Percentiles rank a stretch among this genome's conserved stretches.
phyloP scores from a whole-genome alignment of 2,113 vertebrate genomes.

The Chionodraco myersi region DNA sequence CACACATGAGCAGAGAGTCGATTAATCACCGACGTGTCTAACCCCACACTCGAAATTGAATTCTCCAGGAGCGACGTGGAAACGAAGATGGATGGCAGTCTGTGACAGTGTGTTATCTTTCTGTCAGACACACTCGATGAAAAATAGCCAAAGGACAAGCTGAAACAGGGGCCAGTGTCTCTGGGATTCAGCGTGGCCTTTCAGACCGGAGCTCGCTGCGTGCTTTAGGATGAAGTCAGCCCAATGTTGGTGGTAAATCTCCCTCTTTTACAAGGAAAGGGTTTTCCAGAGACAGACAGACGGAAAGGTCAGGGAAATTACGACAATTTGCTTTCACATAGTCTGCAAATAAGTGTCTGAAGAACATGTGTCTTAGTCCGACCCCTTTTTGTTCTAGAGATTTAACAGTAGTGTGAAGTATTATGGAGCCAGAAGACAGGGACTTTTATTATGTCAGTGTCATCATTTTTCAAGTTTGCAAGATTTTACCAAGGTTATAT shows the following conservation, averaged over 20 bases:
- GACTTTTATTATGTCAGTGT: too few species aligned
- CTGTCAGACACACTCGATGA: slow-evolving; percentile 71
- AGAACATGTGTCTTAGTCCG: slow-evolving; percentile 13
- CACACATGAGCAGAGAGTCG: slow-evolving; percentile 52
- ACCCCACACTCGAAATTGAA: slow-evolving; percentile 72
- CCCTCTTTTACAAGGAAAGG: slow-evolving; percentile 44
- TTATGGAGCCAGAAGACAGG: neutral
- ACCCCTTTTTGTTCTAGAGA: slow-evolving; percentile 14
- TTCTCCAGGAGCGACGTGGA: slow-evolving; percentile 72
- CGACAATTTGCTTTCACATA: slow-evolving; percentile 28
- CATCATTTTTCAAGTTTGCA: slow-evolving; percentile 13
- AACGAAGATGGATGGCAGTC: slow-evolving; percentile 74
- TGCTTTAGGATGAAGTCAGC: slow-evolving; percentile 33
- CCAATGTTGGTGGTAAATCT: slow-evolving; percentile 37
- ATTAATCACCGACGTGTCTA: slow-evolving; percentile 75
- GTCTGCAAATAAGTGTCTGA: slow-evolving; percentile 30
- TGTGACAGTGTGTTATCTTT: slow-evolving; percentile 76
- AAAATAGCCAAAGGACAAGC: slow-evolving; percentile 72
- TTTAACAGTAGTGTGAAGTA: slow-evolving; percentile 42
- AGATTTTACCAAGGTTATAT: slow-evolving; percentile 12
- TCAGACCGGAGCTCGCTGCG: slow-evolving; percentile 1
- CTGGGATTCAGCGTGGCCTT: slow-evolving; percentile 42
- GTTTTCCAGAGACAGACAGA: slow-evolving; percentile 36
- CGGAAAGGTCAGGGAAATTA: slow-evolving; percentile 29
- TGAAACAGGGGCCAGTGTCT: slow-evolving; percentile 66